Conservation (phyloP, 2,113 vertebrate species). For the Stigmatopora argus region DNA sequence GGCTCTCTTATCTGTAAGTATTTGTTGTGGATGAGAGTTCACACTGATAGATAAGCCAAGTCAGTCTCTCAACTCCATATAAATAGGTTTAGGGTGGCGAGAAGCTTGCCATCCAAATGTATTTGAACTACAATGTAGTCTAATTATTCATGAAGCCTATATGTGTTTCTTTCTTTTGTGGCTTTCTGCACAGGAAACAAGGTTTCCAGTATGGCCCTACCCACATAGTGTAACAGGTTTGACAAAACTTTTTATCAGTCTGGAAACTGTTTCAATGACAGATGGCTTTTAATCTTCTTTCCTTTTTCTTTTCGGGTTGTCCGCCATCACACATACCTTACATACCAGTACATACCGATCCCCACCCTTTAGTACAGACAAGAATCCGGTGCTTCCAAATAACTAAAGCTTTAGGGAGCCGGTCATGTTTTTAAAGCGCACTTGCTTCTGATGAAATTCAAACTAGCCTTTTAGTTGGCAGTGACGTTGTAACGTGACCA, state of each 20-base stretch:
- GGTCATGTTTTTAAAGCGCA: background rate
- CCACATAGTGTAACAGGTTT: conserved; percentile 4
- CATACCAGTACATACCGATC: background rate
- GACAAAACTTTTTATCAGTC: conserved; percentile 1
- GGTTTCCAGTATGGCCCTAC: background rate
- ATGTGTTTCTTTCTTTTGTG: conserved; percentile 11
- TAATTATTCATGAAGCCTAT: conserved; percentile 17
- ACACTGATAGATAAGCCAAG: conserved; percentile 11
- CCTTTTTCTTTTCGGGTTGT: background rate
- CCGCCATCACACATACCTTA: background rate
- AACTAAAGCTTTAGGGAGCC: background rate
- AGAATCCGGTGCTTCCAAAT: background rate
- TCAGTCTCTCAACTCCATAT: conserved; percentile 45
- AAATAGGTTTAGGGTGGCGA: conserved; percentile 37
- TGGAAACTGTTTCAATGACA: conserved; percentile 6
- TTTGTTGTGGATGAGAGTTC: background rate
- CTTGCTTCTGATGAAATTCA: background rate
- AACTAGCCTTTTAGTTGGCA: background rate
- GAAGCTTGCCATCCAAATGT: conserved; percentile 27
- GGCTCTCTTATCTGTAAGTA: background rate
- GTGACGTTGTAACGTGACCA: too few relatives aligned
- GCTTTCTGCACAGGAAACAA: conserved; percentile 1
- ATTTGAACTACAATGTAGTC: conserved; percentile 7
- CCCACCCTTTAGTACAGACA: background rate
- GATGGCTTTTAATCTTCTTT: background rate